phyloP scores from a whole-genome alignment of 2,797 vertebrate species.

The Platyrinchus mystaceus region DNA sequence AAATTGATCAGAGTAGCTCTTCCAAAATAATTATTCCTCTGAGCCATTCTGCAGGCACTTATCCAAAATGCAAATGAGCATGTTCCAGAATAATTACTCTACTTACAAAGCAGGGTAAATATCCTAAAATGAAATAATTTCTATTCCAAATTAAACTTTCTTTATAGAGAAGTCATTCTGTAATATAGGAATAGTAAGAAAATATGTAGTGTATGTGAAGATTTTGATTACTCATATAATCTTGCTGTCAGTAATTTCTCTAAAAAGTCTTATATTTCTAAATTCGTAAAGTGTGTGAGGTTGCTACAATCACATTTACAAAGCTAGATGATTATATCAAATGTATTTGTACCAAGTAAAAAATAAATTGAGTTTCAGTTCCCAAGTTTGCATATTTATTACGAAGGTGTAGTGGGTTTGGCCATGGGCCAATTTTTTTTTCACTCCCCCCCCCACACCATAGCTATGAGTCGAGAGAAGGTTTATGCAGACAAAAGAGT shows the following conservation, averaged over 20 bases:
- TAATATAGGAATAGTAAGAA: constrained; percentile 1
- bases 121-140: constrained; percentile 21
- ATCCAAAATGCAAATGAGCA: constrained; percentile 46
- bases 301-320: not conserved
- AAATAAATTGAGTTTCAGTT: not conserved
- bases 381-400: constrained; percentile 4
- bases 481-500: no score
- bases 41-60: constrained; percentile 10
- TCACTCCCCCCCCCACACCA: no score
- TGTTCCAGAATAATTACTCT: constrained; percentile 30
- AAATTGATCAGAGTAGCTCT: constrained; percentile 26
- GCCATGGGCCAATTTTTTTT: no score
- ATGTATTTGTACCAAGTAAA: not conserved
- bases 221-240: constrained; percentile 35
- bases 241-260: constrained; percentile 1
- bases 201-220: not conserved
- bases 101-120: constrained; percentile 17
- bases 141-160: not conserved
- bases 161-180: not conserved
- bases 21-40: constrained; percentile 39
- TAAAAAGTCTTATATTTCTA: not conserved
- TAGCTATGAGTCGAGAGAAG: no score
- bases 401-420: no score
- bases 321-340: not conserved
- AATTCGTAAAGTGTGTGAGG: not conserved